phyloP scores from a whole-genome alignment of 2,888 invertebrate species.

The Rhagonycha lutea region DNA sequence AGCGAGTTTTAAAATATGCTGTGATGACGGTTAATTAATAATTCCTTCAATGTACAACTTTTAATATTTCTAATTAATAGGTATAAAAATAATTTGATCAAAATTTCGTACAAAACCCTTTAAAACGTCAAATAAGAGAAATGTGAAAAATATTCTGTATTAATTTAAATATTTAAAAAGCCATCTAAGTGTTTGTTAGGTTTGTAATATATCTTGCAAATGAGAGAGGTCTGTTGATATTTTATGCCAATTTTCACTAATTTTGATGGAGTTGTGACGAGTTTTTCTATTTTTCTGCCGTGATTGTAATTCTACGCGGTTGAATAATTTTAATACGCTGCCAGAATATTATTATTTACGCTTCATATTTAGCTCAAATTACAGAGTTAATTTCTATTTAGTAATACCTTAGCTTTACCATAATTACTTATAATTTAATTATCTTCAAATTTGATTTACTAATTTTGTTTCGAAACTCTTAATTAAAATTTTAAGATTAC shows the following conservation, averaged over 20 bases:
- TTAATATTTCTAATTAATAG: no score
- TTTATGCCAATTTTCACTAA: slow-evolving; percentile 57
- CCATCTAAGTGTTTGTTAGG: slow-evolving; percentile 19
- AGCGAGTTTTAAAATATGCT: no score
- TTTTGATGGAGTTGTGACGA: slow-evolving; percentile 55
- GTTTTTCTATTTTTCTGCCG: slow-evolving; percentile 55
- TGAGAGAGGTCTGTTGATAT: slow-evolving; percentile 49
- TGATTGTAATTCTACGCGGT: slow-evolving; percentile 55
- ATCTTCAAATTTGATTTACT: not conserved
- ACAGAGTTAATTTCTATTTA: slow-evolving; percentile 23
- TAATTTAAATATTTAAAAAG: slow-evolving; percentile 9
- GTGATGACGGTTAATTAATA: no score
- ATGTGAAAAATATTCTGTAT: not conserved
- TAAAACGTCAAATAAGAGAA: not conserved
- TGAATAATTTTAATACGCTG: slow-evolving; percentile 44
- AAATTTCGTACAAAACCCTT: not conserved
- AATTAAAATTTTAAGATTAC: not conserved
- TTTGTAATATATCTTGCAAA: slow-evolving; percentile 38
- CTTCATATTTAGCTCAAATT: slow-evolving; percentile 47
- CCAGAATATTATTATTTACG: slow-evolving; percentile 53
- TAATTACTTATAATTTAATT: slow-evolving; percentile 11
- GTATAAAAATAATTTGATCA: not conserved
- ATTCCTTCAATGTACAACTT: no score
- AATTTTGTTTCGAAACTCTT: not conserved
- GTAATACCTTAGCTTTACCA: slow-evolving; percentile 13